Base-by-base conservation (phyloP, 2,797 vertebrate genomes). In the Amniataba percoides region DNA sequence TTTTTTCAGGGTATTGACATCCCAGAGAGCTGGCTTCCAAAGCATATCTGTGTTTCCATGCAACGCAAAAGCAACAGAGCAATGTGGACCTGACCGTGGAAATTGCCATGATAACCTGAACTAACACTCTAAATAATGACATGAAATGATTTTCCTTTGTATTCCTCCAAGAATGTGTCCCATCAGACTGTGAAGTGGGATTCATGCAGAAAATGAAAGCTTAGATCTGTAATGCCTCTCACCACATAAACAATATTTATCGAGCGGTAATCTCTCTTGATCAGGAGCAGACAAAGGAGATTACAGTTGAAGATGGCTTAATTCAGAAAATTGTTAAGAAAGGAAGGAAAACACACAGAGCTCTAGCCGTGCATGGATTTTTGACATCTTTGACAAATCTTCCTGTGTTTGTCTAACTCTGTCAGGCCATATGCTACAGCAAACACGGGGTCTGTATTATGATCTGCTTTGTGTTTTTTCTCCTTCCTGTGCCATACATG, bases 221-320 rank as follows among this genome's bases (percentile, higher is more conserved):
- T 78, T 63, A 70, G 80, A 87, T 88, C 74, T 74, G 86, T 70
- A 68, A 89, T 80, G 88, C 88, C 88, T 87, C 79, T 90, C 85
- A 64, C 73, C 80, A 84, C 83, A 85, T 87, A 91, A 91, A 91
- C 91, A 92, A 88, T 93, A 90, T 93, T 92, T 93, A 94, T 91
- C 81, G 88, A 89, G 92, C 89, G 70, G 82, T 94, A 94, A 95
- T 95, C 92, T 93, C 87, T 92, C 80, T 81, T 90, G 89, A 95
- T 95, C 89, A 60, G 85, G 89, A 91, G 90, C 89, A 93, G 93
- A 93, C 90, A 92, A 80, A 89, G 88, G 86, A 93, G 92, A 95
- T 95, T 94, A 94, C 71, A 75, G 77, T 56, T 77, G 80, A 91
- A 92, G 88, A 93, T 86, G 91, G 87, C 88, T 94, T 93, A 80